Evolutionary conservation across 1,140 invertebrate species (phyloP).

Genomic region (Bombus polaris): DNA sequence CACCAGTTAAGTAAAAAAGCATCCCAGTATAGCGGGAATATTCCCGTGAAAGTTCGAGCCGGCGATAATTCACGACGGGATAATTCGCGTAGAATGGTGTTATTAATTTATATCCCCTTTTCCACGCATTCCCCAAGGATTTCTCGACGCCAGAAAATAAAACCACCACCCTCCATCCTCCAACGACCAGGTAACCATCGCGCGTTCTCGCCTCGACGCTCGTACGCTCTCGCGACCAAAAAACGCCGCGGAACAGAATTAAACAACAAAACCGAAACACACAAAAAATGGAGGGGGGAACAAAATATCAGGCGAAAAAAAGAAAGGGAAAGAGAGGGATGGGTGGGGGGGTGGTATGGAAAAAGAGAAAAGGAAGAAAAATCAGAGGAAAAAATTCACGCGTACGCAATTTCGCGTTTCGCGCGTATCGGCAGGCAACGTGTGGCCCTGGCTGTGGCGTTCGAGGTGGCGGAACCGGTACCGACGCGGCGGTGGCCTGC

Average conservation of each 20-base stretch:
- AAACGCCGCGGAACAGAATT: background rate
- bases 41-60: slow-evolving; percentile 25
- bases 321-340: too few relatives aligned
- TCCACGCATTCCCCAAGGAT: slow-evolving; percentile 27
- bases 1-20: background rate
- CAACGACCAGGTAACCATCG: background rate
- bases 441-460: slow-evolving; percentile 62
- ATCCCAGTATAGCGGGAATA: background rate
- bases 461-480: slow-evolving; percentile 50
- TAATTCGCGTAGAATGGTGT: slow-evolving; percentile 15
- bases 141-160: slow-evolving; percentile 7
- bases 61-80: slow-evolving; percentile 50
- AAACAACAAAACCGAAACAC: background rate
- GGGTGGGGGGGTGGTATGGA: too few relatives aligned
- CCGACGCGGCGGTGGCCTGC: slow-evolving; percentile 51
- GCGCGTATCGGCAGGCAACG: slow-evolving; percentile 39
- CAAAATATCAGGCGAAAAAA: background rate
- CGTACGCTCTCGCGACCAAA: background rate
- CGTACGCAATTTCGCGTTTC: slow-evolving; percentile 40
- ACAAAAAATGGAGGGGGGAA: background rate
- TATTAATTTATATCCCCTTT: slow-evolving; percentile 57
- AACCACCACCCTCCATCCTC: background rate
- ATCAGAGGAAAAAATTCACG: slow-evolving; percentile 34
- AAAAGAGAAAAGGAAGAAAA: background rate
- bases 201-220: background rate